phyloP scores from a whole-genome alignment of 2,888 invertebrate genomes.

The Drosophila macrothrix region DNA sequence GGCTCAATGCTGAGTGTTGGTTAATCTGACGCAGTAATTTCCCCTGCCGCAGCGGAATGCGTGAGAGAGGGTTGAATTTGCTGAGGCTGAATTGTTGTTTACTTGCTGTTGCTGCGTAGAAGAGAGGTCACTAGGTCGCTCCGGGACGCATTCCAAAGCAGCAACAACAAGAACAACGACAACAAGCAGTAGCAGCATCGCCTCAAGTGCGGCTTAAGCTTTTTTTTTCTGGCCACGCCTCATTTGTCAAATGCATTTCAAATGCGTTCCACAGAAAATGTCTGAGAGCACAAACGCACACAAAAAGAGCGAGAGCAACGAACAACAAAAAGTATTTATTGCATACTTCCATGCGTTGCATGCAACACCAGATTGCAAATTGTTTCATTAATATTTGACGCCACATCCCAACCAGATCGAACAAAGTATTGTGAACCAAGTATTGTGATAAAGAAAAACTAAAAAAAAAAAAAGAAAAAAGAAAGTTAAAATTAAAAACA shows the following conservation, averaged over 20 bases:
- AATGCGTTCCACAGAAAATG: constrained; percentile 71
- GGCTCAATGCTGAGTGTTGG: constrained; percentile 17
- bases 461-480: not conserved
- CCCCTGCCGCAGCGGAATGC: constrained; percentile 35
- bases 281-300: constrained; percentile 21
- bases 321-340: constrained; percentile 56
- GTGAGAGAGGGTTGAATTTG: constrained; percentile 47
- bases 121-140: constrained; percentile 85
- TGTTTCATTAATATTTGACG: constrained; percentile 62
- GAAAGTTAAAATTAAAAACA: not conserved
- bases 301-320: constrained; percentile 13
- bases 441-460: constrained; percentile 9
- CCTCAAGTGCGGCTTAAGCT: constrained; percentile 51
- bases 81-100: constrained; percentile 39
- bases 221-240: constrained; percentile 65
- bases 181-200: constrained; percentile 9
- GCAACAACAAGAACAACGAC: constrained; percentile 31
- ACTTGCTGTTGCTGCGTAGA: constrained; percentile 44
- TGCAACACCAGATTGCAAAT: constrained; percentile 54
- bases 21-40: constrained; percentile 29
- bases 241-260: constrained; percentile 67
- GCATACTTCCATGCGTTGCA: constrained; percentile 53
- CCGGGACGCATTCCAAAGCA: constrained; percentile 78
- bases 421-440: constrained; percentile 16
- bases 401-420: constrained; percentile 45